Percentiles rank a stretch among this genome's conserved stretches.
Evolutionary conservation across 2,888 invertebrate genomes (phyloP).

Genomic region (Drosophila paranaensis): DNA sequence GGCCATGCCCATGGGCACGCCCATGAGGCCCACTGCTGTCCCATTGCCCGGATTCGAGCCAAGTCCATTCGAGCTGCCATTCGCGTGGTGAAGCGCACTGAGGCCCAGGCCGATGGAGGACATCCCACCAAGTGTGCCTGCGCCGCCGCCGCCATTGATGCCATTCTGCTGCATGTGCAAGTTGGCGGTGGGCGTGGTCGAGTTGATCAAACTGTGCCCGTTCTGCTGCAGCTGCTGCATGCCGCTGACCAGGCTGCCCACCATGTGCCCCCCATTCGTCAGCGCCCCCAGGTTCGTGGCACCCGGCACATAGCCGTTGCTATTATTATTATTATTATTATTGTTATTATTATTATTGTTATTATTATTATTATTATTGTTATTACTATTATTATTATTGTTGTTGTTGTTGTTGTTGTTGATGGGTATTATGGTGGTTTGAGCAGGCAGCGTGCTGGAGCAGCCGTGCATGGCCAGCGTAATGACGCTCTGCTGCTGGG

Average conservation of each 20-base stretch:
- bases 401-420: conserved; percentile 80
- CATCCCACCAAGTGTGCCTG: conserved; percentile 5
- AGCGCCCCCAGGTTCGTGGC: conserved; percentile 64
- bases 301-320: conserved; percentile 61
- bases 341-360: conserved; percentile 20
- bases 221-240: conserved; percentile 61
- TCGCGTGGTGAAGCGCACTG: conserved; percentile 57
- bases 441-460: conserved; percentile 85
- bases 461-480: conserved; percentile 85
- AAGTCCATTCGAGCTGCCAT: conserved; percentile 66
- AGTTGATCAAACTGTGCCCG: conserved; percentile 67
- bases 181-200: conserved; percentile 51
- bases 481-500: conserved; percentile 79
- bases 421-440: conserved; percentile 86
- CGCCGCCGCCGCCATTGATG: conserved; percentile 8
- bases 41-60: conserved; percentile 12
- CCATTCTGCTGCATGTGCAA: conserved; percentile 66
- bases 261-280: conserved; percentile 58
- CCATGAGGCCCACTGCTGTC: conserved; percentile 33
- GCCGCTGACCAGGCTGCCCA: conserved; percentile 56
- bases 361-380: conserved; percentile 7
- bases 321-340: conserved; percentile 45
- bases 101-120: conserved; percentile 44
- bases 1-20: conserved; percentile 57
- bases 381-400: conserved; percentile 61